Conservation (phyloP, 2,888 invertebrate genomes). For the Zygothrica quintamaculata region DNA sequence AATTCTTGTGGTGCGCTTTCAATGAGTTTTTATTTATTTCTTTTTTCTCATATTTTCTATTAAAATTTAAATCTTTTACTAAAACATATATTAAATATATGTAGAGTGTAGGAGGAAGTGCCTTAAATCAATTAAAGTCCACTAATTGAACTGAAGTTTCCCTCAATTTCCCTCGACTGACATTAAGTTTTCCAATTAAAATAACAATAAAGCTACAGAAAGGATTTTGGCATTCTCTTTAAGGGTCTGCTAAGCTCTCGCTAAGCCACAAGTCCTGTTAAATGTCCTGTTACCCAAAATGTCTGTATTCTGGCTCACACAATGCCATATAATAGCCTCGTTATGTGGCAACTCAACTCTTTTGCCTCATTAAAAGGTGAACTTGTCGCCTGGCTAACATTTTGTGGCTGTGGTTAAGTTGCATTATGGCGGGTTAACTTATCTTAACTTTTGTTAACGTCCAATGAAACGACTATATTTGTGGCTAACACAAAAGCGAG, state of each 20-base stretch:
- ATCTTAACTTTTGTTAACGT: conserved; percentile 40
- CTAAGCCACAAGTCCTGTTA: conserved; percentile 38
- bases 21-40: conserved; percentile 24
- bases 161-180: conserved; percentile 18
- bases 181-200: conserved; percentile 79
- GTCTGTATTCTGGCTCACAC: conserved; percentile 27
- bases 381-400: conserved; percentile 42
- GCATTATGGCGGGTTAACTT: conserved; percentile 6
- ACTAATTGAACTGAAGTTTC: conserved; percentile 44
- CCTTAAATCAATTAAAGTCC: conserved; percentile 48
- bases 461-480: conserved; percentile 45
- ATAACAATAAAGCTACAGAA: conserved; percentile 68
- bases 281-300: conserved; percentile 6
- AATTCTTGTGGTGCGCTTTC: conserved; percentile 54
- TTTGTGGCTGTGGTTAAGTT: conserved; percentile 12
- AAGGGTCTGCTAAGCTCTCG: conserved; percentile 41
- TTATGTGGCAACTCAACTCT: conserved; percentile 76
- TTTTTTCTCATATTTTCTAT: conserved; percentile 32
- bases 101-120: too few species aligned
- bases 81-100: too few species aligned
- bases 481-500: conserved; percentile 22
- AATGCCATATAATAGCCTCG: conserved; percentile 70
- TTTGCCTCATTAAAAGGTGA: conserved; percentile 78
- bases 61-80: too few species aligned
- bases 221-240: conserved; percentile 50